Percentiles rank a stretch among this genome's conserved stretches.
These are phyloP conservation scores for Lithobates pipiens DNA, from an alignment of 2,797 vertebrate genomes.

Conservation along the genomic window DNA sequence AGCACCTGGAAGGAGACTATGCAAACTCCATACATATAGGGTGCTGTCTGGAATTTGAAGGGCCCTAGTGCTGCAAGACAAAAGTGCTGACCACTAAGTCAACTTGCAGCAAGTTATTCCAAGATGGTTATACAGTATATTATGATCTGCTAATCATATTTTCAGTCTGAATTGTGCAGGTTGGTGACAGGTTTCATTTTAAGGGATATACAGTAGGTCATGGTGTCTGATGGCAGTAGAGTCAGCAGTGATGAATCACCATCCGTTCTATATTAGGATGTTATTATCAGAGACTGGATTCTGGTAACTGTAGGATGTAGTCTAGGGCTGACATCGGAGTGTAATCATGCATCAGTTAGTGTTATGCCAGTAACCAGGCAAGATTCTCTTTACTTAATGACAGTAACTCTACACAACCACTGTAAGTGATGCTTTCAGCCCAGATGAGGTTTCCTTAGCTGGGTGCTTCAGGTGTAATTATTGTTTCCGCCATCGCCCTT, in stretches of 20 bases:
- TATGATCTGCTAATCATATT: too few relatives aligned
- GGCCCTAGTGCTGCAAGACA: too few relatives aligned
- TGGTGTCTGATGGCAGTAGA: too few relatives aligned
- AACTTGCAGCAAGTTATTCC: too few relatives aligned
- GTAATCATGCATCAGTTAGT: slow-evolving; percentile 40
- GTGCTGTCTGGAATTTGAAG: too few relatives aligned
- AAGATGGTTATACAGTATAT: too few relatives aligned
- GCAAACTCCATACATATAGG: too few relatives aligned
- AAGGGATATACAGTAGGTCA: too few relatives aligned
- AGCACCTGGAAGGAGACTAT: too few relatives aligned
- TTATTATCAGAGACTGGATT: neutral
- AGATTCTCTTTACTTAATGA: slow-evolving; percentile 49
- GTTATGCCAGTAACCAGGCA: slow-evolving; percentile 35
- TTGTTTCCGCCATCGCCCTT: neutral
- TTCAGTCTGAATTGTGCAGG: too few relatives aligned
- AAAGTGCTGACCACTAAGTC: too few relatives aligned
- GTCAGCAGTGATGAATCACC: neutral
- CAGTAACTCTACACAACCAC: slow-evolving; percentile 49
- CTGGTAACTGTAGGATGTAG: neutral
- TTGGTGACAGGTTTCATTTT: too few relatives aligned
- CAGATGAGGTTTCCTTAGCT: slow-evolving; percentile 50
- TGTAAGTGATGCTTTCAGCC: slow-evolving; percentile 47
- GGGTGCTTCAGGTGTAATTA: slow-evolving; percentile 46
- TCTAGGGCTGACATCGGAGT: neutral
- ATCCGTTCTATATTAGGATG: neutral